Conservation (phyloP, 1,140 invertebrate species). For the Aleiodes sp. region DNA sequence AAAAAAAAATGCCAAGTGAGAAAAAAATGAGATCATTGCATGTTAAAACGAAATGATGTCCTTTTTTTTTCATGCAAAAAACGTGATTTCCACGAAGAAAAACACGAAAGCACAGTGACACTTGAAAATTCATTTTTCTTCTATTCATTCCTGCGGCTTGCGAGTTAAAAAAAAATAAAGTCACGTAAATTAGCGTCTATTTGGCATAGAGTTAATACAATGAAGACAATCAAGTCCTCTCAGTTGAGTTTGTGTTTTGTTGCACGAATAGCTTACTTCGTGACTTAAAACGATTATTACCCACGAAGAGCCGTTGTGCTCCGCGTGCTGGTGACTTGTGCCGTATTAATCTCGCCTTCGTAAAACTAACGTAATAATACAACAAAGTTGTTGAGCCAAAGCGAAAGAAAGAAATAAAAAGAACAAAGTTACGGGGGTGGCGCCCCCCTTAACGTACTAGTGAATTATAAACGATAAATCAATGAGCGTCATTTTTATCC, state of each 20-base stretch:
- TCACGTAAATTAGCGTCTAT: conserved; percentile 8
- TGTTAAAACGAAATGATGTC: too few relatives aligned
- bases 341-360: conserved; percentile 31
- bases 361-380: conserved; percentile 31
- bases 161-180: not conserved
- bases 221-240: conserved; percentile 19
- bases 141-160: too few relatives aligned
- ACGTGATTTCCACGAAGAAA: too few relatives aligned
- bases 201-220: conserved; percentile 14
- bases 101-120: too few relatives aligned
- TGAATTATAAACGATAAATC: not conserved
- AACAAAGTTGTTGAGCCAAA: conserved; percentile 18
- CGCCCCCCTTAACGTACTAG: not conserved
- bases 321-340: conserved; percentile 30
- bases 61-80: too few relatives aligned
- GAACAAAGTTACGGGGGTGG: too few relatives aligned
- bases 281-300: conserved; percentile 28
- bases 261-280: conserved; percentile 24
- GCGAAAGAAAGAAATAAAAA: not conserved
- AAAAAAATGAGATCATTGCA: too few relatives aligned
- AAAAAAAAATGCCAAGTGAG: too few relatives aligned
- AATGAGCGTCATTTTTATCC: conserved; percentile 1
- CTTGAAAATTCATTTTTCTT: too few relatives aligned
- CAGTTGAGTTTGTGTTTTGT: not conserved
- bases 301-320: conserved; percentile 13